phyloP scores from a whole-genome alignment of 2,113 vertebrate species.

The Psophia crepitans region DNA sequence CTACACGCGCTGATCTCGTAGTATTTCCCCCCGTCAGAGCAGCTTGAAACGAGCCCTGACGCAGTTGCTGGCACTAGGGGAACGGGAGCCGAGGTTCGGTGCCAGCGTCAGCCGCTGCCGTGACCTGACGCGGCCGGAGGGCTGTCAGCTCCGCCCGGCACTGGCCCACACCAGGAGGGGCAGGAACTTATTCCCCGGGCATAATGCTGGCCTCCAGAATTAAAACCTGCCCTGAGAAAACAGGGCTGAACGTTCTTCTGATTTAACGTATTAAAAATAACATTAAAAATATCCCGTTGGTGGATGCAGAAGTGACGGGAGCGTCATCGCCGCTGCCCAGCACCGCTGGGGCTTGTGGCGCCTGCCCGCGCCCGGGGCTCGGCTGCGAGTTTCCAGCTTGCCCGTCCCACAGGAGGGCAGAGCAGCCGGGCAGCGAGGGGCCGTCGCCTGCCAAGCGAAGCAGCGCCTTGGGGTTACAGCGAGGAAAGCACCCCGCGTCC shows the following conservation, averaged over 20 bases:
- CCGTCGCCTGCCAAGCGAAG: not conserved
- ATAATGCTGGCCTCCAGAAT: not conserved
- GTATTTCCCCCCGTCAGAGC: not conserved
- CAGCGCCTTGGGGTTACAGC: not conserved
- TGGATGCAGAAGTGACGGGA: not conserved
- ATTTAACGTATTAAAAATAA: not conserved
- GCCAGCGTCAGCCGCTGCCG: not conserved
- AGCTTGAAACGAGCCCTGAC: not conserved
- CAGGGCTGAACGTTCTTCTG: not conserved
- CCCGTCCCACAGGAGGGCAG: not conserved
- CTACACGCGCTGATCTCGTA: not conserved
- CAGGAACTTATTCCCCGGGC: not conserved
- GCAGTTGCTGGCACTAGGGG: not conserved
- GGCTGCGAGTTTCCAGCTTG: not conserved
- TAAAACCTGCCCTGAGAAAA: not conserved
- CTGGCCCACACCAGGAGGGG: fast-evolving
- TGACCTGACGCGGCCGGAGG: fast-evolving
- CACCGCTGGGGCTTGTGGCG: not conserved
- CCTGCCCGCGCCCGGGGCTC: not conserved
- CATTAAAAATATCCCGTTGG: not conserved
- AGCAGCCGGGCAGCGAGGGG: not conserved
- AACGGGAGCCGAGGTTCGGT: not conserved
- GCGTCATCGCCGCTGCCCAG: not conserved
- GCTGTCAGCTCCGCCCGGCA: not conserved
- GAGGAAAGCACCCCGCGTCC: not conserved